A percentile compares a stretch with the other conserved stretches of the same genome.
phyloP scores from a whole-genome alignment of 92 coral and sea anemone species.

The Bergia puertoricense region DNA sequence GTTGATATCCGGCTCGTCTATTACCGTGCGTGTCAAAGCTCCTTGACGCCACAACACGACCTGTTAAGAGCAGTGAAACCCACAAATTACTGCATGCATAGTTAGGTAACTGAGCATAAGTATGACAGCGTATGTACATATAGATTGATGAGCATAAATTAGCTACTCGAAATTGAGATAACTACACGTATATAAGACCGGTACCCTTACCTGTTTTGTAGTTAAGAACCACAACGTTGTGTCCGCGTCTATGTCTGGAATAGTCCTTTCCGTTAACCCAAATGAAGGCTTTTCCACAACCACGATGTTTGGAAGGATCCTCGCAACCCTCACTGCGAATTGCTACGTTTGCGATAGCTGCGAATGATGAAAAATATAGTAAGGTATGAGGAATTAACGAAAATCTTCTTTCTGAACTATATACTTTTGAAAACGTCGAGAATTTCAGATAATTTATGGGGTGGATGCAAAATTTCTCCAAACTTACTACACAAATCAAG shows the following conservation, averaged over 20 bases:
- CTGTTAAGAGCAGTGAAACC: neutral
- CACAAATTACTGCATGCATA: too few relatives aligned
- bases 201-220: constrained; percentile 36
- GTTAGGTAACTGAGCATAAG: too few relatives aligned
- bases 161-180: too few relatives aligned
- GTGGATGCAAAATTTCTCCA: too few relatives aligned
- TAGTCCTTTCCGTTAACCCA: constrained; percentile 49
- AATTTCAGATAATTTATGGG: too few relatives aligned
- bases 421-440: too few relatives aligned
- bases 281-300: constrained; percentile 54
- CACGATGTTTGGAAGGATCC: constrained; percentile 45
- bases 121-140: too few relatives aligned
- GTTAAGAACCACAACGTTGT: constrained; percentile 48
- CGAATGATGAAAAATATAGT: neutral
- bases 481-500: too few relatives aligned
- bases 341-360: constrained; percentile 25
- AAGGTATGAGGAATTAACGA: too few relatives aligned
- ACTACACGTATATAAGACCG: neutral
- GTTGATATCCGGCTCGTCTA: constrained; percentile 27
- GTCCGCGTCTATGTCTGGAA: constrained; percentile 45
- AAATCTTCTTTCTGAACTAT: neutral
- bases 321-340: constrained; percentile 55
- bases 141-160: too few relatives aligned
- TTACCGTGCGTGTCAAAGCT: constrained; percentile 51
- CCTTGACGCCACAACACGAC: constrained; percentile 36